Conservation (phyloP, 1,140 invertebrate genomes). For the Pomacea maculata region DNA sequence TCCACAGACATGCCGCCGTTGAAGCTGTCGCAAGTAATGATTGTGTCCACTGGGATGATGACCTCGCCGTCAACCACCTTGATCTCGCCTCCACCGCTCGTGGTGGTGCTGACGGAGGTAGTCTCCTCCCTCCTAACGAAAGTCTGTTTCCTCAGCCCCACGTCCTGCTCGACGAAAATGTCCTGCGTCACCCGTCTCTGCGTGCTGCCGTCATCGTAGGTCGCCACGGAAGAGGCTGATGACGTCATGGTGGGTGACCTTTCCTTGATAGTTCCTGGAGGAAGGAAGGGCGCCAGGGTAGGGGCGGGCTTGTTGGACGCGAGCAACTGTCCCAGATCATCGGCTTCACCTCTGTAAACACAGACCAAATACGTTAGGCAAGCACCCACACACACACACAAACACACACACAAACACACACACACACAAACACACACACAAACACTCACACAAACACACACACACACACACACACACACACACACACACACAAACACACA, state of each 20-base stretch:
- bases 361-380: no score
- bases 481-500: no score
- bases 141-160: constrained; percentile 16
- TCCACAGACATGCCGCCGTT: not conserved
- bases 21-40: not conserved
- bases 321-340: constrained; percentile 14
- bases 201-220: constrained; percentile 25
- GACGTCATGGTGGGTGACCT: constrained; percentile 12
- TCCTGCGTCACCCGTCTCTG: constrained; percentile 23
- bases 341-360: constrained; percentile 12
- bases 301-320: constrained; percentile 13
- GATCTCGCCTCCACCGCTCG: not conserved
- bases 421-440: no score
- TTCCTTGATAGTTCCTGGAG: not conserved
- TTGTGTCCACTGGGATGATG: not conserved
- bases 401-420: no score
- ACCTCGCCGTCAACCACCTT: not conserved
- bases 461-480: no score
- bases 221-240: not conserved
- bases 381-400: no score
- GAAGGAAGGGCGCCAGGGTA: not conserved
- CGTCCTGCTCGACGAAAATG: constrained; percentile 18
- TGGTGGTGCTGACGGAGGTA: constrained; percentile 11
- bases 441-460: no score
- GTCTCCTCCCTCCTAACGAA: constrained; percentile 19